A percentile compares a stretch with the other conserved stretches of the same genome.
phyloP scores from a whole-genome alignment of 2,113 vertebrate species.

The Pomatostomus ruficeps region DNA sequence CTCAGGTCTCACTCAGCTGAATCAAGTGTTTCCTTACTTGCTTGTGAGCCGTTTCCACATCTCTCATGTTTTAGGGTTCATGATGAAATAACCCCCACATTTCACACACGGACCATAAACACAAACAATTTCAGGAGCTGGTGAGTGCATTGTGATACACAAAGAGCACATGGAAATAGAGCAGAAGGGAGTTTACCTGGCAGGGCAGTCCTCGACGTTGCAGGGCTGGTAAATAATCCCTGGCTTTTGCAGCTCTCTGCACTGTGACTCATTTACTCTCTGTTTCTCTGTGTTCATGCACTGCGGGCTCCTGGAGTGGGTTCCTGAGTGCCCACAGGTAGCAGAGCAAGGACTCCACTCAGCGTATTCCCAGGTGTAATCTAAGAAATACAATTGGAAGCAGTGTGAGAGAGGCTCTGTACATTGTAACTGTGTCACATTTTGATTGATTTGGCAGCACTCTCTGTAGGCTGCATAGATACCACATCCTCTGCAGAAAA shows the following conservation, averaged over 20 bases:
- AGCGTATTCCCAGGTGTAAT: slow-evolving; percentile 74
- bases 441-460: neutral
- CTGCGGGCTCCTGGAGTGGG: slow-evolving; percentile 57
- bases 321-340: slow-evolving; percentile 80
- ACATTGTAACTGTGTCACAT: neutral
- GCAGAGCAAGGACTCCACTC: slow-evolving; percentile 82
- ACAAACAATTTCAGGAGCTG: neutral
- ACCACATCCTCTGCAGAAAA: neutral
- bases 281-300: slow-evolving; percentile 67
- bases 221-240: slow-evolving; percentile 65
- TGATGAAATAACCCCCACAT: neutral
- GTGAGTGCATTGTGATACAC: neutral
- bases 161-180: neutral
- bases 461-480: neutral
- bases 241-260: slow-evolving; percentile 74
- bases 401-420: neutral
- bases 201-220: slow-evolving; percentile 78
- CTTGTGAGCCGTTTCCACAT: neutral
- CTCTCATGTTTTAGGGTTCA: neutral
- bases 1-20: neutral
- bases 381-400: slow-evolving; percentile 60
- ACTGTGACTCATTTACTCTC: slow-evolving; percentile 67
- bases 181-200: slow-evolving; percentile 70
- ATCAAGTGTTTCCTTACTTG: rapidly evolving
- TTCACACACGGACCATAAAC: neutral